phyloP scores from a whole-genome alignment of 2,888 invertebrate species.

The Aphidoletes aphidimyza region DNA sequence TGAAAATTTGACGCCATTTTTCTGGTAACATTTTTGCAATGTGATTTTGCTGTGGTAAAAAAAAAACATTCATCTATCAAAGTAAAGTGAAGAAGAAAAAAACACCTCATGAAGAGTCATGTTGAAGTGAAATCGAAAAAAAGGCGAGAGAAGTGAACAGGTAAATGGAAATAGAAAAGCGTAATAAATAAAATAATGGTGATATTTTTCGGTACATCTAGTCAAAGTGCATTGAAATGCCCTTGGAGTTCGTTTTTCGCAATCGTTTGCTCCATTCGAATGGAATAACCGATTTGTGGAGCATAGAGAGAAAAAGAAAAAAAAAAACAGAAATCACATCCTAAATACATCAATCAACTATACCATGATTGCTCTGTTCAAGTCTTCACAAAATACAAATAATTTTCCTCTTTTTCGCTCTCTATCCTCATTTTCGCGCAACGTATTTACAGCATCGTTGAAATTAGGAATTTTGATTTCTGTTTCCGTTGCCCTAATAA shows the following conservation, averaged over 20 bases:
- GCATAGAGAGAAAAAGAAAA: not conserved
- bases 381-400: no score
- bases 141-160: not conserved
- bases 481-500: no score
- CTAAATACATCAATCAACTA: no score
- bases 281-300: not conserved
- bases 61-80: no score
- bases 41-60: no score
- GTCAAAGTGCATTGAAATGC: not conserved
- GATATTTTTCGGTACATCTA: not conserved
- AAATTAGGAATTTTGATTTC: no score
- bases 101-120: not conserved
- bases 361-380: no score
- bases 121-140: not conserved
- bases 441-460: no score
- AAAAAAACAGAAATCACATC: not conserved
- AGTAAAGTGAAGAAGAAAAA: not conserved
- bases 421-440: no score
- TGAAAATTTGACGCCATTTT: not conserved
- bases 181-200: conserved; percentile 26
- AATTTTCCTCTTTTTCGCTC: no score
- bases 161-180: not conserved
- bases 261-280: not conserved
- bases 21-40: no score
- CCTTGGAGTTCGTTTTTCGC: not conserved